A percentile compares a stretch with the other conserved stretches of the same genome.
These are phyloP conservation scores for Drosophila ercepeae DNA, from an alignment of 1,140 invertebrate species.

Conservation along the genomic window DNA sequence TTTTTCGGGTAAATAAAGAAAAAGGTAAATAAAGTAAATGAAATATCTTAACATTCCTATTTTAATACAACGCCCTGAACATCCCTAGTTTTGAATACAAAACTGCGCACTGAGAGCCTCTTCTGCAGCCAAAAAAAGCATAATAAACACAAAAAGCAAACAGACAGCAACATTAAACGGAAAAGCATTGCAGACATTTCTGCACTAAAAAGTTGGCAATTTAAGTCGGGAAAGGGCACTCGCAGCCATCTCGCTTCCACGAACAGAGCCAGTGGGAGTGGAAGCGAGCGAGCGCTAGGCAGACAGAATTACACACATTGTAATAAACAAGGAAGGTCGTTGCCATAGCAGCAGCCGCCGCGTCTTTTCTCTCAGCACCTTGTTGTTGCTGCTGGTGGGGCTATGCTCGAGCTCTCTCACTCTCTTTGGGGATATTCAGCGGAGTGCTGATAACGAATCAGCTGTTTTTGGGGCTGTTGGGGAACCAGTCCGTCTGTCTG, in stretches of 20 bases:
- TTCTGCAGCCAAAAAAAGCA: constrained; percentile 28
- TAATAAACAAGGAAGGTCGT: constrained; percentile 83
- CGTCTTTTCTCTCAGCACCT: constrained; percentile 46
- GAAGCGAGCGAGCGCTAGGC: constrained; percentile 25
- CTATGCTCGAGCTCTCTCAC: constrained; percentile 24
- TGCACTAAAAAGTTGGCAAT: constrained; percentile 75
- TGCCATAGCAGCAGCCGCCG: constrained; percentile 76
- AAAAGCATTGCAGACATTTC: constrained; percentile 73
- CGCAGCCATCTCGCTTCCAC: constrained; percentile 31
- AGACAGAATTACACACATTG: constrained; percentile 73
- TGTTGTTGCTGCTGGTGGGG: constrained; percentile 30
- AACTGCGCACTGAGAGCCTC: constrained; percentile 42
- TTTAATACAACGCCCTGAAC: constrained; percentile 1
- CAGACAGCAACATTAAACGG: constrained; percentile 65
- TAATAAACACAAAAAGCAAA: constrained; percentile 39
- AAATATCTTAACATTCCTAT: neutral
- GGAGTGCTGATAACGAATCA: constrained; percentile 70
- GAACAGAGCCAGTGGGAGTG: constrained; percentile 18
- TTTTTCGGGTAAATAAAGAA: neutral
- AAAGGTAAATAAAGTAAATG: neutral
- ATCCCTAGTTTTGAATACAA: constrained; percentile 4
- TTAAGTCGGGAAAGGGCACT: constrained; percentile 53
- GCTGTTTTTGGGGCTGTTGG: constrained; percentile 56
- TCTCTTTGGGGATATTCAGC: constrained; percentile 60
- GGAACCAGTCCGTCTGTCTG: constrained; percentile 57